Percentiles rank a stretch among this genome's conserved stretches.
Conservation (phyloP, 2,888 invertebrate genomes). For the Pemphredon lugubris region DNA sequence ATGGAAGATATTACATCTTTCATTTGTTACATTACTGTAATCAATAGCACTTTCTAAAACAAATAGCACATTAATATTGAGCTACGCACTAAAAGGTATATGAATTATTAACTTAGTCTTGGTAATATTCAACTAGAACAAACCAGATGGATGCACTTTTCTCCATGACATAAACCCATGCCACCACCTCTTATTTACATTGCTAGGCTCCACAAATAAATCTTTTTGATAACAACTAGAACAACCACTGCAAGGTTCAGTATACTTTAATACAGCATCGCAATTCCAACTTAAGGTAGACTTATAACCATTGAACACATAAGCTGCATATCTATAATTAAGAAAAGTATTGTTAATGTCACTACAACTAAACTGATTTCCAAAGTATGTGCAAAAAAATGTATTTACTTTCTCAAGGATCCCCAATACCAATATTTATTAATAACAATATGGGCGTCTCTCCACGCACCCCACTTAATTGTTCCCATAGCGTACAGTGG, state of each 20-base stretch:
- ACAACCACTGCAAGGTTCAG: slow-evolving; percentile 92
- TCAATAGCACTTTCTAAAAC: slow-evolving; percentile 74
- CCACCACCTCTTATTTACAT: slow-evolving; percentile 81
- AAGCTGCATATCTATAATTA: slow-evolving; percentile 86
- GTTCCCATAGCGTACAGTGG: slow-evolving; percentile 91
- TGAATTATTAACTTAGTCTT: not conserved
- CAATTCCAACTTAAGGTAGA: slow-evolving; percentile 86
- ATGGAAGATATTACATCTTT: slow-evolving; percentile 83
- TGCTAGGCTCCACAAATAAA: slow-evolving; percentile 69
- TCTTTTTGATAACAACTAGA: slow-evolving; percentile 85
- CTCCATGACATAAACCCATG: slow-evolving; percentile 80
- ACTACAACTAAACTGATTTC: not conserved
- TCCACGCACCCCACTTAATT: slow-evolving; percentile 93
- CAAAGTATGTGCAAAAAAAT: slow-evolving; percentile 1
- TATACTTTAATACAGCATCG: slow-evolving; percentile 87
- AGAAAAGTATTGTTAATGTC: not conserved
- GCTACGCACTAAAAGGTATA: not conserved
- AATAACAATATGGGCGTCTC: slow-evolving; percentile 88
- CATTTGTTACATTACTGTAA: slow-evolving; percentile 83
- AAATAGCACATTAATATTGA: not conserved
- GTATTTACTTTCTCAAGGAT: slow-evolving; percentile 83
- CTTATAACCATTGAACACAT: slow-evolving; percentile 88
- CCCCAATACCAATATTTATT: slow-evolving; percentile 96
- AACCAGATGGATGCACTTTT: slow-evolving; percentile 48
- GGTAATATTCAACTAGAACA: not conserved